Percentiles rank a stretch among this genome's conserved stretches.
Evolutionary conservation across 1,140 invertebrate species (phyloP).

Genomic region (Grapholita molesta): DNA sequence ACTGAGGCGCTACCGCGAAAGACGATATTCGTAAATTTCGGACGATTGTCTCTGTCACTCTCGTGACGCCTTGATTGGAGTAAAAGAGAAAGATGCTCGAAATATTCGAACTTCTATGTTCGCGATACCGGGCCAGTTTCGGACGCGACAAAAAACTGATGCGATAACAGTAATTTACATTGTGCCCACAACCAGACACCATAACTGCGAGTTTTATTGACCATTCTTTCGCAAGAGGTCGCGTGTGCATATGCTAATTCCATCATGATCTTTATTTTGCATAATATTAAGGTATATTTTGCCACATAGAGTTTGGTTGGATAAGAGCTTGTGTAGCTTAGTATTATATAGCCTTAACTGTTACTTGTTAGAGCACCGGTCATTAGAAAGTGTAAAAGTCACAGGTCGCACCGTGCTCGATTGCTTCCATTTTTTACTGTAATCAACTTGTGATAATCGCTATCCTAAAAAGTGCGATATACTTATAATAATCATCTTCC

Average conservation of each 20-base stretch:
- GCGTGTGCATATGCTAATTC: neutral
- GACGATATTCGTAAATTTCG: too few relatives aligned
- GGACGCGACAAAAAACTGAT: neutral
- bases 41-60: too few relatives aligned
- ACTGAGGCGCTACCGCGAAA: too few relatives aligned
- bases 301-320: neutral
- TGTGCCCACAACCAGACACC: neutral
- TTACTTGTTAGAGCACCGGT: neutral
- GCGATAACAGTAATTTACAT: neutral
- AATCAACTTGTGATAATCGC: neutral
- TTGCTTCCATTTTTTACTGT: neutral
- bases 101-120: too few relatives aligned
- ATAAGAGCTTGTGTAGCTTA: neutral
- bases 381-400: slow-evolving; percentile 15
- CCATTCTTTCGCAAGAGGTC: neutral
- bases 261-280: neutral
- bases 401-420: neutral
- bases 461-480: too few relatives aligned
- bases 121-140: too few relatives aligned
- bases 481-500: too few relatives aligned
- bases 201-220: neutral
- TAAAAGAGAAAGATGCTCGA: too few relatives aligned
- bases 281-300: neutral
- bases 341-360: neutral
- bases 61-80: neutral